Percentiles rank a stretch among this genome's conserved stretches.
Conservation (phyloP, 92 coral and sea anemone genomes). For the Palythoa grandiflora region DNA sequence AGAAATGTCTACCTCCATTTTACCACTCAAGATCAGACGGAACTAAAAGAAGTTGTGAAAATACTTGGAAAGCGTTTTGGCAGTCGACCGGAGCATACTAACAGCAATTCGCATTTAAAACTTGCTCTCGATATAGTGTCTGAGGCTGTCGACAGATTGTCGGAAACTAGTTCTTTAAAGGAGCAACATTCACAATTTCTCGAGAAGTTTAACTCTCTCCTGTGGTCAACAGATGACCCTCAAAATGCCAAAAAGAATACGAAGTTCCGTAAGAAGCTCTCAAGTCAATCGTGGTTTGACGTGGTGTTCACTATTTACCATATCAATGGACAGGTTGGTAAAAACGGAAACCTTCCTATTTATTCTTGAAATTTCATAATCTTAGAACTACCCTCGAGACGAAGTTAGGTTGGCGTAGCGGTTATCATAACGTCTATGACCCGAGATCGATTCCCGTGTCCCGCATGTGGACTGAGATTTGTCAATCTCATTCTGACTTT, state of each 20-base stretch:
- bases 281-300: constrained; percentile 12
- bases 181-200: constrained; percentile 2
- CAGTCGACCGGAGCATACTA: background rate
- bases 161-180: background rate
- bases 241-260: background rate
- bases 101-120: background rate
- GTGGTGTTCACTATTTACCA: background rate
- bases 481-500: too few relatives aligned
- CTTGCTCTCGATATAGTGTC: constrained; percentile 10
- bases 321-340: constrained; percentile 25
- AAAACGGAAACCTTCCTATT: background rate
- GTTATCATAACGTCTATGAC: too few relatives aligned
- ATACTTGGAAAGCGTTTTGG: background rate
- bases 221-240: background rate
- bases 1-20: background rate
- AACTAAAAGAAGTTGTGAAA: background rate
- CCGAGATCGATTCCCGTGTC: too few relatives aligned
- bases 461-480: too few relatives aligned
- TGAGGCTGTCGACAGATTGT: constrained; percentile 10
- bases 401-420: too few relatives aligned
- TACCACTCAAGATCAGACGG: background rate
- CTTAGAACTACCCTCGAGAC: too few relatives aligned
- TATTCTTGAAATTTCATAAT: too few relatives aligned
- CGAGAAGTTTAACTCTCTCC: background rate
- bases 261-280: constrained; percentile 11